Evolutionary conservation across 2,113 vertebrate genomes (phyloP).

Genomic region (rat (Rattus norvegicus)): DNA sequence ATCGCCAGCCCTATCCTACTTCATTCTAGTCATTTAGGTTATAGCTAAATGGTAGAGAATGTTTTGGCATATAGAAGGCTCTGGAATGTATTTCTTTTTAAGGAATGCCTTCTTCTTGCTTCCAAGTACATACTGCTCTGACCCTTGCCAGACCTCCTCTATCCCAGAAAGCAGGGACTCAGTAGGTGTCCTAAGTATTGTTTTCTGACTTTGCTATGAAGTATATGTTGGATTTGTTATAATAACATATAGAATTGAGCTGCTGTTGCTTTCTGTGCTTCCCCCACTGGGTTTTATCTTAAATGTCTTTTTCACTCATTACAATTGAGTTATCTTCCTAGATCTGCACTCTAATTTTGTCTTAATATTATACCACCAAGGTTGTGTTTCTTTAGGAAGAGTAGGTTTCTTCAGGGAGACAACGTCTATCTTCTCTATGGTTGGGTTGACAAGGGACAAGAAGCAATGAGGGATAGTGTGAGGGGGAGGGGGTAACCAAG

Average conservation of each 20-base stretch:
- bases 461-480: background rate
- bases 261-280: background rate
- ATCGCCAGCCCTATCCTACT: background rate
- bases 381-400: background rate
- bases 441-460: background rate
- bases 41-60: background rate
- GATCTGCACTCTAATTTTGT: conserved; percentile 27
- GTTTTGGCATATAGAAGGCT: background rate
- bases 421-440: background rate
- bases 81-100: no score
- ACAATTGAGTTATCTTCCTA: conserved; percentile 25
- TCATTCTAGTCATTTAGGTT: background rate
- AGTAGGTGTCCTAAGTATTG: background rate
- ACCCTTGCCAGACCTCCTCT: rapidly evolving
- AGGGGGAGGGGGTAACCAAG: background rate
- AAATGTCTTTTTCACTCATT: background rate
- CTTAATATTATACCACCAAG: background rate
- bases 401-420: background rate
- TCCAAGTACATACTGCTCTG: background rate
- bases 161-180: background rate
- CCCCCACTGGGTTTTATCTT: background rate
- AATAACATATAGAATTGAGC: no score
- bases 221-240: background rate
- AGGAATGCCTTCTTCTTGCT: background rate
- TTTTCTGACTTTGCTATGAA: background rate